These are phyloP conservation scores for Lepidostoma basale DNA, from an alignment of 1,140 invertebrate species.

Conservation along the genomic window DNA sequence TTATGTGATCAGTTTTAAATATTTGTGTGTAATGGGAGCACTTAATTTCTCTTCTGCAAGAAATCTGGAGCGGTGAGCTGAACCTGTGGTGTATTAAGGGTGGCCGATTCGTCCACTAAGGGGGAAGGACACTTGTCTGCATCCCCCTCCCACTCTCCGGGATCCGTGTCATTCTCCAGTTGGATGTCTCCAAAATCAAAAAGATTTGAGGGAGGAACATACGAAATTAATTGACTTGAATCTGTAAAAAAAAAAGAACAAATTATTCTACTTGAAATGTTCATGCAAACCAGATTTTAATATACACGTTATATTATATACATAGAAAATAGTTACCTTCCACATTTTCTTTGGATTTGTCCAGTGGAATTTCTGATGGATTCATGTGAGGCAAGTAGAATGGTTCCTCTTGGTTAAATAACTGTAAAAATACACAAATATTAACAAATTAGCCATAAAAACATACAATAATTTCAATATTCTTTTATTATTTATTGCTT, in stretches of 20 bases:
- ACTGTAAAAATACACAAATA: slow-evolving; percentile 50
- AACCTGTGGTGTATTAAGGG: slow-evolving; percentile 58
- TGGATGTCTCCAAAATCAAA: slow-evolving; percentile 60
- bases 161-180: slow-evolving; percentile 50
- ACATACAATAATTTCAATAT: neutral
- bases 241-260: slow-evolving; percentile 32
- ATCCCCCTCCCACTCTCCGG: neutral
- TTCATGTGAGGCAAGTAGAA: slow-evolving; percentile 57
- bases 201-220: slow-evolving; percentile 54
- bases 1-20: too few relatives aligned
- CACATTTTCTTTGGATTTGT: slow-evolving; percentile 51
- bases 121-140: slow-evolving; percentile 28
- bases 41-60: neutral
- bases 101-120: slow-evolving; percentile 50
- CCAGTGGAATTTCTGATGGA: slow-evolving; percentile 51
- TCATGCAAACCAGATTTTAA: neutral
- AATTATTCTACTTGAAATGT: too few relatives aligned
- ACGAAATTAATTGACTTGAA: slow-evolving; percentile 60
- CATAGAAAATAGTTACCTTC: slow-evolving; percentile 52
- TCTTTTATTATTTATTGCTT: too few relatives aligned
- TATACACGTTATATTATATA: neutral
- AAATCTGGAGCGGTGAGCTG: slow-evolving; percentile 48
- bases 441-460: too few relatives aligned
- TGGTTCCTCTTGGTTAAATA: slow-evolving; percentile 59
- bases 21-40: too few relatives aligned